phyloP scores from a whole-genome alignment of 2,113 vertebrate genomes.

The Pungitius pungitius region DNA sequence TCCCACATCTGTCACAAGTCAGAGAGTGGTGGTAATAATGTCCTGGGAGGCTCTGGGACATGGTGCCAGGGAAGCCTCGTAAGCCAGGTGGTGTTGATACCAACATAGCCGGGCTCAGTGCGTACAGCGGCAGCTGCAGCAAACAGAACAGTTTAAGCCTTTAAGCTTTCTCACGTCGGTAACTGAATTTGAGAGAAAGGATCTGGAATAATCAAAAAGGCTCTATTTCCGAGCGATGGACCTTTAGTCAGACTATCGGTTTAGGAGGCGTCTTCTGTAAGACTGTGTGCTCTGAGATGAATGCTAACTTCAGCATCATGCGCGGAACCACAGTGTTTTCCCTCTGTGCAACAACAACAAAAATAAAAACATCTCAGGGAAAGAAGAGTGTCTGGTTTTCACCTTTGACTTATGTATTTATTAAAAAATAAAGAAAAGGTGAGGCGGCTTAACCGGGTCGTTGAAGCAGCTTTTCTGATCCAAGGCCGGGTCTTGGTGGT shows the following conservation, averaged over 20 bases:
- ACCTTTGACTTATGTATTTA: neutral
- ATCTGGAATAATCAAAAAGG: constrained; percentile 27
- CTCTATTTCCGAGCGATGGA: neutral
- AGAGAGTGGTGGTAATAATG: constrained; percentile 31
- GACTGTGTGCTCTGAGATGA: neutral
- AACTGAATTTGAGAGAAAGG: constrained; percentile 40
- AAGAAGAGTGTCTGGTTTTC: no score
- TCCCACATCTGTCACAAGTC: constrained; percentile 45
- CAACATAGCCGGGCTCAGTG: constrained; percentile 12
- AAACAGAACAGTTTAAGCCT: constrained; percentile 57
- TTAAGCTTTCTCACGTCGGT: constrained; percentile 43
- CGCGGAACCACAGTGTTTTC: neutral
- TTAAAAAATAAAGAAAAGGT: neutral
- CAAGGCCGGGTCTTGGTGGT: neutral
- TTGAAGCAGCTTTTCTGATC: neutral
- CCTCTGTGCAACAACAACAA: neutral
- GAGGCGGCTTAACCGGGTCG: neutral
- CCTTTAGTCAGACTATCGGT: constrained; percentile 6
- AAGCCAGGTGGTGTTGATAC: constrained; percentile 53
- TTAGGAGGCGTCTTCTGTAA: neutral
- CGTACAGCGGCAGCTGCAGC: constrained; percentile 56
- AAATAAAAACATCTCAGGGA: no score
- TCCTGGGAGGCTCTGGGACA: constrained; percentile 28
- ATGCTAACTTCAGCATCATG: neutral
- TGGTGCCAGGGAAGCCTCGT: constrained; percentile 40